Base-by-base conservation (phyloP, 2,797 vertebrate genomes). In the Cichlasoma orientale region DNA sequence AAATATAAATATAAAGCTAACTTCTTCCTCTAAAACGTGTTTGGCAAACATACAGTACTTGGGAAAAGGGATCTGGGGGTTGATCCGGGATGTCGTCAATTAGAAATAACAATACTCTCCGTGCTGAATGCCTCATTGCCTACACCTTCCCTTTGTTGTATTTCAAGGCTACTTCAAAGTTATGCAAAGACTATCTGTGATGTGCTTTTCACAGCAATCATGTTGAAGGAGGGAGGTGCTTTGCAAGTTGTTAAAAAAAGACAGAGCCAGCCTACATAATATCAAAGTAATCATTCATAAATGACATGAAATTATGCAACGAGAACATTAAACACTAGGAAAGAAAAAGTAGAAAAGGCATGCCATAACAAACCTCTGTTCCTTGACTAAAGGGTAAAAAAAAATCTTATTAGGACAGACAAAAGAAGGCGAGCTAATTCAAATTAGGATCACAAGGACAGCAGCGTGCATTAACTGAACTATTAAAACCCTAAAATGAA, bases 141-240 rank as follows among this genome's bases (percentile, higher is more conserved):
- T 50, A 29, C 41, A 50, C 23, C 41, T 68, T 66, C 23, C 23
- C 61, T 66, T 29, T 66, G 27, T 47, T 66, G 47, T 47, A 47
- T 66, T 66, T 47, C 41, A 47, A 47, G 61, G 61, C 41, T 66
- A 47, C 61, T 66, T 66, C 61, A 50, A 68, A 68, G 41, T 29
- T 66, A 29, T 66, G 23, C 61, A 66, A 47, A 47, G 61, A 66
- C 41, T 66, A 27, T 27, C 61, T 47, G 23, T 18, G 16, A 47
- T 66, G 41, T 66, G 23, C 41, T 66, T 66, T 66, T 18, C 41
- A 27, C 2, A 47, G 41, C 27, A 66, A 47, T 29, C 41, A 47
- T 25, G 38, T 47, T 6, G 16, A 19, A 66, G 23, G 23, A 66
- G 61, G 25, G 61, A 44, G 5, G 38, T 66, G 3, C 21, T 66